These are phyloP conservation scores for Leucoraja ocellata DNA, from an alignment of 2,797 vertebrate genomes.

Conservation along the genomic window DNA sequence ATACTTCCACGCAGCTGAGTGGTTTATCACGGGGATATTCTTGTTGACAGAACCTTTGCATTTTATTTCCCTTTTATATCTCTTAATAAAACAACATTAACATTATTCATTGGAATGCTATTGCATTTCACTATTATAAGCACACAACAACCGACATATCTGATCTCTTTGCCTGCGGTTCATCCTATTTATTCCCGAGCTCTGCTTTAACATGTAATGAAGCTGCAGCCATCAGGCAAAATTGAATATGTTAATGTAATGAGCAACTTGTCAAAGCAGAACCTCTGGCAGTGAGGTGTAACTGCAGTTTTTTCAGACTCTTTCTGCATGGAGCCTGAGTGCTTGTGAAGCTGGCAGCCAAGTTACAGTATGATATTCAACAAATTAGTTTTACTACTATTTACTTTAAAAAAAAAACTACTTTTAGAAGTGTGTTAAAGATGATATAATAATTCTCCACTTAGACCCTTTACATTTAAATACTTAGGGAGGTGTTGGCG, in stretches of 20 bases:
- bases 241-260: conserved; percentile 19
- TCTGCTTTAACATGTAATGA: not conserved
- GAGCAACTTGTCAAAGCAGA: conserved; percentile 14
- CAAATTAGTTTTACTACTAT: not conserved
- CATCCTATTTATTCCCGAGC: conserved; percentile 11
- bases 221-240: conserved; percentile 14
- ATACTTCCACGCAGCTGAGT: not conserved
- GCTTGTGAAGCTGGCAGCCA: not conserved
- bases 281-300: not conserved
- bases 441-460: not conserved
- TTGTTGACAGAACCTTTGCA: not conserved
- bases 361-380: not conserved
- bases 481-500: not conserved
- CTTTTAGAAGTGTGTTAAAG: not conserved
- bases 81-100: not conserved
- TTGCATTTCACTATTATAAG: conserved; percentile 26
- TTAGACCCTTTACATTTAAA: not conserved
- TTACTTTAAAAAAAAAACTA: not conserved
- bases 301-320: not conserved
- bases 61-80: not conserved
- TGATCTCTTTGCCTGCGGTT: not conserved
- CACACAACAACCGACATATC: not conserved
- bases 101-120: conserved; percentile 22
- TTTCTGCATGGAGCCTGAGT: not conserved
- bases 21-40: not conserved